Conservation (phyloP, 2,797 vertebrate genomes). For the Danio jaintianensis region DNA sequence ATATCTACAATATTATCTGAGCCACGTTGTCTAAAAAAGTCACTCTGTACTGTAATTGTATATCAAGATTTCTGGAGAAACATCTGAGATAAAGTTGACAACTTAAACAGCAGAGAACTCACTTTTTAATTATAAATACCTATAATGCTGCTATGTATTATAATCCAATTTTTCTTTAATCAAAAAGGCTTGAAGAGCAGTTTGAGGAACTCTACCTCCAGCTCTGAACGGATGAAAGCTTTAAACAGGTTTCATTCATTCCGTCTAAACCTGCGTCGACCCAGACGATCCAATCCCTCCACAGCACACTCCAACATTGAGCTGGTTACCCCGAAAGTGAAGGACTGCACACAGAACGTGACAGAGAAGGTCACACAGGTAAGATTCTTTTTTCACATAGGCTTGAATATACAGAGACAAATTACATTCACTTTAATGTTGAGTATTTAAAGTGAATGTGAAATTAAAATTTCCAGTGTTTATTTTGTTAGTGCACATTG, state of each 20-base stretch:
- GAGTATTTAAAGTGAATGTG: too few relatives aligned
- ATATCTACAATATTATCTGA: too few relatives aligned
- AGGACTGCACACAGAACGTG: conserved; percentile 90
- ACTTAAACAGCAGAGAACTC: background rate
- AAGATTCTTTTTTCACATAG: conserved; percentile 35
- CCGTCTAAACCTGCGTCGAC: conserved; percentile 79
- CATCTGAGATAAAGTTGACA: background rate
- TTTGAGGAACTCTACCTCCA: conserved; percentile 81
- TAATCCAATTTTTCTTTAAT: background rate
- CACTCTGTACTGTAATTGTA: background rate
- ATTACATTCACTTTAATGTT: too few relatives aligned
- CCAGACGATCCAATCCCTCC: conserved; percentile 74
- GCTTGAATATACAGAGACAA: too few relatives aligned
- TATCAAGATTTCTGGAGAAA: background rate
- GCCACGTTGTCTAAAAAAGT: background rate
- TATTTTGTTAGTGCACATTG: too few relatives aligned
- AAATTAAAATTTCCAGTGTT: too few relatives aligned
- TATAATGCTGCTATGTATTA: background rate
- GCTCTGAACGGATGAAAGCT: conserved; percentile 80
- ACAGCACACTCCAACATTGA: conserved; percentile 84
- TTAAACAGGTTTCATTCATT: conserved; percentile 83
- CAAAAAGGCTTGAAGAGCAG: conserved; percentile 67
- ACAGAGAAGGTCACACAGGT: conserved; percentile 97
- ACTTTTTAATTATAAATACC: too few relatives aligned
- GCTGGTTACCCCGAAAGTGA: conserved; percentile 90